Conservation (phyloP, 2,113 vertebrate genomes). For the Eptesicus fuscus region DNA sequence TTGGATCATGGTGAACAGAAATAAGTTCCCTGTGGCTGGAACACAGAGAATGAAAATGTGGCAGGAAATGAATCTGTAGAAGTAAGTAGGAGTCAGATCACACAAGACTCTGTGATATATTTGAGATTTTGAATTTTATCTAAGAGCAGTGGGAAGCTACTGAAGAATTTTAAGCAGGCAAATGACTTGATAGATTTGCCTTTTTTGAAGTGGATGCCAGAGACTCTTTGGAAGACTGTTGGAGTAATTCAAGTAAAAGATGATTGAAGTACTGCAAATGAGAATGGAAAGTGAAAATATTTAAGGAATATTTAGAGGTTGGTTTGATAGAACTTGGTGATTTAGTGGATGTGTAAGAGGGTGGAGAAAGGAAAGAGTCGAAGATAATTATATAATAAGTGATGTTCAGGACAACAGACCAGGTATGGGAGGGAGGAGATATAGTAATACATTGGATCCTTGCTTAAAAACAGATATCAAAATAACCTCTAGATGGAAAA, state of each 20-base stretch:
- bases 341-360: background rate
- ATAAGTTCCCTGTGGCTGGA: background rate
- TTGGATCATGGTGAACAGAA: background rate
- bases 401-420: background rate
- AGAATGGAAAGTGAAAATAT: background rate
- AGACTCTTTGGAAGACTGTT: background rate
- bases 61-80: background rate
- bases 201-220: background rate
- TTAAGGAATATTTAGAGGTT: background rate
- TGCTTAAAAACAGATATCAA: constrained; percentile 11
- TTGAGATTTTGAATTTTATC: background rate
- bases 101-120: background rate
- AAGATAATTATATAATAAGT: background rate
- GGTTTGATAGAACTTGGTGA: background rate
- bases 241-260: background rate
- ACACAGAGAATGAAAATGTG: background rate
- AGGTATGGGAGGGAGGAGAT: background rate
- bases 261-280: background rate
- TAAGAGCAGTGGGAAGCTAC: background rate
- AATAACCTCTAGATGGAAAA: background rate
- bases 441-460: background rate
- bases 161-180: background rate
- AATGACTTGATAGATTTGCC: background rate
- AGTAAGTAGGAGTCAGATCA: background rate
- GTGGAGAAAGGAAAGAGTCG: background rate